Base-by-base conservation (phyloP, 2,113 vertebrate genomes). In the Paralichthys olivaceus region DNA sequence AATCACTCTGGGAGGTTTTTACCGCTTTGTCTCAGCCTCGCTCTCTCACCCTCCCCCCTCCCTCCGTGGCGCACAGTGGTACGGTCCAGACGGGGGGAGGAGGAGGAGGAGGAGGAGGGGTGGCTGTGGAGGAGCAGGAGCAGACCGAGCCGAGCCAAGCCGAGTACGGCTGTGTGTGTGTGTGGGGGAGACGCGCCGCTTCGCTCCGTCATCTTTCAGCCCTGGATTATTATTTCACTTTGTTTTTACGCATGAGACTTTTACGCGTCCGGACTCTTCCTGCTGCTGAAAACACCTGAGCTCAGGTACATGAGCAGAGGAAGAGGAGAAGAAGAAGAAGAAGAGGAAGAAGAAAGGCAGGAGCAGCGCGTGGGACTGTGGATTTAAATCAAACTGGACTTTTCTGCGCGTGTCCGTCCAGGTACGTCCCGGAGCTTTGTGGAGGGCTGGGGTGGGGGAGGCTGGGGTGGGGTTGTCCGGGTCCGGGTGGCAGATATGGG, bases 141-240 rank as follows among this genome's bases (percentile, higher is more conserved):
- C 72, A 87, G 83, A 87, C 64, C 66, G 75, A 85, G 67, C 73
- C 84, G 69, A 84, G 78, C 88, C 84, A 14, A 89, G 63, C 69
- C 82, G 67, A 87, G 77, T 65, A 63, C 79, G 84, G 84, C 87
- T 86, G 89, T 62, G 75, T 63, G 84, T 63, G 84, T 70, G 69
- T 70, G 12, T 7, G 65, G 72, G 60, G 70, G 83, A 69, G 63
- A 75, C 43, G 54, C 54, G 66, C 69, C 53, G 75, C 40, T 45
- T 15, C 29, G 29, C 40, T 45, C 40, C 40, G 43, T 45, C 22
- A 19, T 65, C 70, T 11, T 5, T 67, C 70, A n/a, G 3, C 66
- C 65, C 61, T 57, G 90, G 88, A 89, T 87, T 84, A 80, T 47
- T 72, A 0, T 23, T 28, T 7, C 49, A 20, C 49, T 20, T 53